Evolutionary conservation across 2,797 vertebrate genomes (phyloP).

Genomic region (Mus spretus): DNA sequence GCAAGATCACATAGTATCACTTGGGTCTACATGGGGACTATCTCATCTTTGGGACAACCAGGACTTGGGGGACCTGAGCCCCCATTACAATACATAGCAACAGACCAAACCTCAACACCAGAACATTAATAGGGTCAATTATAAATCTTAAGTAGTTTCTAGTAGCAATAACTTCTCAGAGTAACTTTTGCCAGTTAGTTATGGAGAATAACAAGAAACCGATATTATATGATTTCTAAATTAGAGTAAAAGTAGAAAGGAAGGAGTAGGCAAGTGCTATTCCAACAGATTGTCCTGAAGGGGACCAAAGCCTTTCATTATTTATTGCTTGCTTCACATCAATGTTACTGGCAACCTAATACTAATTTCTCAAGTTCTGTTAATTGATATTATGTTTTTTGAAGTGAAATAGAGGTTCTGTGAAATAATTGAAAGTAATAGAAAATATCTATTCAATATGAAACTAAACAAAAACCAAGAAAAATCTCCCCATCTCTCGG

Average conservation of each 20-base stretch:
- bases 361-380: constrained; percentile 84
- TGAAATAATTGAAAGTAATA: constrained; percentile 30
- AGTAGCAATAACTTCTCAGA: background rate
- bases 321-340: constrained; percentile 80
- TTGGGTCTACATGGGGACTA: background rate
- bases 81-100: background rate
- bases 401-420: constrained; percentile 77
- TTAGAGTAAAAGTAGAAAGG: constrained; percentile 60
- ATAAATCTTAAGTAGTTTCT: background rate
- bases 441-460: constrained; percentile 28
- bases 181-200: constrained; percentile 37
- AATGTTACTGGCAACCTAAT: constrained; percentile 81
- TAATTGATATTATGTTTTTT: constrained; percentile 83
- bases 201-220: constrained; percentile 27
- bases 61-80: too few relatives aligned
- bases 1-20: background rate
- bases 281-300: constrained; percentile 66
- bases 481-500: background rate
- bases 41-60: background rate
- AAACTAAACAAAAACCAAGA: constrained; percentile 45
- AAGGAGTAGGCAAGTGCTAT: background rate
- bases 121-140: background rate
- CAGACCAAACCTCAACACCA: background rate
- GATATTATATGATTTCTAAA: constrained; percentile 57
- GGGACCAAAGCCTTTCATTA: constrained; percentile 71